A percentile compares a stretch with the other conserved stretches of the same genome.
Evolutionary conservation across 1,140 invertebrate species (phyloP).

Genomic region (Luehdorfia chinensis): DNA sequence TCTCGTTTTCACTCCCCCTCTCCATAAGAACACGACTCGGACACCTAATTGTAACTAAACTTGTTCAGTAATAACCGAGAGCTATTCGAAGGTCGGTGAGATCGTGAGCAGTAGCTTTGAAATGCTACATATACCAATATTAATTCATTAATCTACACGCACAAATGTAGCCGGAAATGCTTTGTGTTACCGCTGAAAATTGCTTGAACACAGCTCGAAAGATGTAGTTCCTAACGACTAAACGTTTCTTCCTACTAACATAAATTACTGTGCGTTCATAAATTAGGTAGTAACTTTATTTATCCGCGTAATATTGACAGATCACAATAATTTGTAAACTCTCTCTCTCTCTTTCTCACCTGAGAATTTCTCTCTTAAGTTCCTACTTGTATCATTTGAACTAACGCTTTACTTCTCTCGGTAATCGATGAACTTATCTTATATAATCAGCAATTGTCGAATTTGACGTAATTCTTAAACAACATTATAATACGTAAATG

Average conservation of each 20-base stretch:
- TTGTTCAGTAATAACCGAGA: conserved; percentile 15
- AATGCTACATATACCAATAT: conserved; percentile 3
- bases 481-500: not conserved
- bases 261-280: not conserved
- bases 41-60: conserved; percentile 15
- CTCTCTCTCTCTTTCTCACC: not conserved
- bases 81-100: conserved; percentile 13
- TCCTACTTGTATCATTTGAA: too few species aligned
- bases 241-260: conserved; percentile 15
- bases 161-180: not conserved
- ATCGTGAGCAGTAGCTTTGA: conserved; percentile 8
- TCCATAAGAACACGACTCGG: not conserved
- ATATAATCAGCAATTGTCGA: too few species aligned
- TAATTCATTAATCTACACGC: not conserved
- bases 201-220: too few species aligned
- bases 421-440: too few species aligned
- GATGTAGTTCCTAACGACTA: too few species aligned
- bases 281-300: not conserved
- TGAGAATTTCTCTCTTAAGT: not conserved
- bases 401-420: too few species aligned
- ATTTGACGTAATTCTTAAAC: not conserved
- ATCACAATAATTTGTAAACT: not conserved
- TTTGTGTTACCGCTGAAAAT: not conserved
- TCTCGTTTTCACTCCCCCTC: not conserved
- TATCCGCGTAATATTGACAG: not conserved